Evolutionary conservation across 2,797 vertebrate species (phyloP), one percentile per base, ranked within the genome.

Genomic region (Pseudopleuronectes americanus): DNA sequence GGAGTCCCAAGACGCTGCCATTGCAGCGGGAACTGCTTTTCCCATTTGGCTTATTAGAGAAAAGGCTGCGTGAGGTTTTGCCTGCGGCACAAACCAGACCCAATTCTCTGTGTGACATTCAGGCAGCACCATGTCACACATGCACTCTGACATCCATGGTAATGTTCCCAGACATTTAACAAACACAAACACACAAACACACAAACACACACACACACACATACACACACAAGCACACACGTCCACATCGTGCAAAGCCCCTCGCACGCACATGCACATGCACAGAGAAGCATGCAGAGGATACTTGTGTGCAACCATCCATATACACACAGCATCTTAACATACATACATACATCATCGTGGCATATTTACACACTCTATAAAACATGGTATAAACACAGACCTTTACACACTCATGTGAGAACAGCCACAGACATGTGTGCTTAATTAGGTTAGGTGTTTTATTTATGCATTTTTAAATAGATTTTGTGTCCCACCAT

Each of bases 21-120:
- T 71, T 70, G 77, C 70, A 80, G 73, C 56, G 17, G 68, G 52
- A 76, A 60, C 72, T 36, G 73, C 83, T 84, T 65, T 70, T 62
- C 78, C 81, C 85, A 69, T 91, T 90, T 85, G 83, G 79, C 76
- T 87, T 83, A 85, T 90, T 83, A 83, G 69, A 84, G 60, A 79
- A 84, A 87, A 79, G 67, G 49, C 84, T 80, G 71, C 6, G 68
- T 81, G 84, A 71, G 84, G 74, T 81, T 88, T 90, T 90, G 81
- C 87, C 90, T 63, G 84, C 68, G 77, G 90, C 85, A 76, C 69
- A 81, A 84, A 41, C 78, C 84, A 92, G 88, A 90, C 89, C 90
- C 85, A 92, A 76, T 91, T 90, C 78, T 86, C 60, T 89, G 77
- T 85, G 78, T 87, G 81, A 83, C 80, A 80, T 89, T 89, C 80